Conservation (phyloP, 1,140 invertebrate species). For the Stenopsyche tienmushanensis region DNA sequence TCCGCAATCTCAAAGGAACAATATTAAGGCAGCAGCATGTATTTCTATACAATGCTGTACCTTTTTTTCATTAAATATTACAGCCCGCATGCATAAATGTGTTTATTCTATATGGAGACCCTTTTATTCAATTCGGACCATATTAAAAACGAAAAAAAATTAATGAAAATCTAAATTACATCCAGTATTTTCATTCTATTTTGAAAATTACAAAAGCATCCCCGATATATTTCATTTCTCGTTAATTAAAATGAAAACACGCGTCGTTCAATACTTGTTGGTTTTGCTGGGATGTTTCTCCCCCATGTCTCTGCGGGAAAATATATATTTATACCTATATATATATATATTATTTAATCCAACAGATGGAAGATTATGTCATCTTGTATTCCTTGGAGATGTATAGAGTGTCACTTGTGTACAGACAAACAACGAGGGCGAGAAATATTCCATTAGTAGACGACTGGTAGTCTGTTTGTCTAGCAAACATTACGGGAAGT, state of each 20-base stretch:
- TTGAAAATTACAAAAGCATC: not conserved
- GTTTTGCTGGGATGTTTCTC: too few relatives aligned
- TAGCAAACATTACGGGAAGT: slow-evolving; percentile 20
- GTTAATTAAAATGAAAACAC: not conserved
- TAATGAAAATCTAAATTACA: not conserved
- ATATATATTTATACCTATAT: too few relatives aligned
- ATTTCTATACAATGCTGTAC: not conserved
- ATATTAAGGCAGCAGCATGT: too few relatives aligned
- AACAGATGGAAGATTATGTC: slow-evolving; percentile 23
- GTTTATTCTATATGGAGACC: too few relatives aligned
- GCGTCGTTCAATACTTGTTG: too few relatives aligned
- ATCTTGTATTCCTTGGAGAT: slow-evolving; percentile 4
- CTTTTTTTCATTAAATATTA: not conserved
- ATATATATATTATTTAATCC: slow-evolving; percentile 30
- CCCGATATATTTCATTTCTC: not conserved
- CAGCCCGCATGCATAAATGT: too few relatives aligned
- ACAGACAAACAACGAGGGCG: not conserved
- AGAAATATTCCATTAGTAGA: slow-evolving; percentile 32
- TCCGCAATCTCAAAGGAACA: not conserved
- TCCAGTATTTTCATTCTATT: not conserved
- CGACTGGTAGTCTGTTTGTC: slow-evolving; percentile 19
- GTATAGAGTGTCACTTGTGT: slow-evolving; percentile 1
- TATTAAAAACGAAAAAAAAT: too few relatives aligned
- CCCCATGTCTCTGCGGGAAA: too few relatives aligned
- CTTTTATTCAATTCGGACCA: too few relatives aligned